phyloP scores from a whole-genome alignment of 2,797 vertebrate genomes.

The Lagocephalus sceleratus region DNA sequence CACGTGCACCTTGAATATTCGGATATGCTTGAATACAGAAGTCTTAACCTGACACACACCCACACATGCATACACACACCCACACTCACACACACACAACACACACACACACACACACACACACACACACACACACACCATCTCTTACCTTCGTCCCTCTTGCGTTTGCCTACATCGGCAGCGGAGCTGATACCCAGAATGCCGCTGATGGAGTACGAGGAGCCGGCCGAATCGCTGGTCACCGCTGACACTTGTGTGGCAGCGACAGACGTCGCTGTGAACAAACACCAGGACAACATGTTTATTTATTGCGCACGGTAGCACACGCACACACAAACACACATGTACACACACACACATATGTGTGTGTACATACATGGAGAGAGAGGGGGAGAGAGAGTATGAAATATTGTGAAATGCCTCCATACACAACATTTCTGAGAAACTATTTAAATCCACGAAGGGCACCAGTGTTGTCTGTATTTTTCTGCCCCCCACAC shows the following conservation, averaged over 20 bases:
- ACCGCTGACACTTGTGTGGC: slow-evolving; percentile 93
- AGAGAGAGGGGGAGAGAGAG: too few species aligned
- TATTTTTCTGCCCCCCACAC: too few species aligned
- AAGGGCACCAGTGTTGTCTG: slow-evolving; percentile 19
- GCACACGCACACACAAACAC: too few species aligned
- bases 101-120: slow-evolving; percentile 43
- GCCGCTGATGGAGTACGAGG: slow-evolving; percentile 97
- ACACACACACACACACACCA: slow-evolving; percentile 5
- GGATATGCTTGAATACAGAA: too few species aligned
- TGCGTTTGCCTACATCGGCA: slow-evolving; percentile 91
- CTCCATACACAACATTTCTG: not conserved
- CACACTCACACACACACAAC: not conserved
- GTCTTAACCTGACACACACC: slow-evolving; percentile 51
- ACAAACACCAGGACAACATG: slow-evolving; percentile 27
- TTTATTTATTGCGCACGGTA: not conserved
- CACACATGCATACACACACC: slow-evolving; percentile 35
- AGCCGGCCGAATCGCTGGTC: slow-evolving; percentile 91
- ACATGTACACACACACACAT: too few species aligned
- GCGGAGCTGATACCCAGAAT: slow-evolving; percentile 96
- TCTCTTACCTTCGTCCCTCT: slow-evolving; percentile 91
- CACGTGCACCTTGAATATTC: too few species aligned
- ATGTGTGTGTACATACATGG: too few species aligned
- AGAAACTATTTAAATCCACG: slow-evolving; percentile 20
- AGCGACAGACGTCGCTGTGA: slow-evolving; percentile 88
- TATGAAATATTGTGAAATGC: too few species aligned